Percentiles rank a stretch among this genome's conserved stretches.
These are phyloP conservation scores for Grapholita molesta DNA, from an alignment of 1,140 invertebrate genomes.

Conservation along the genomic window DNA sequence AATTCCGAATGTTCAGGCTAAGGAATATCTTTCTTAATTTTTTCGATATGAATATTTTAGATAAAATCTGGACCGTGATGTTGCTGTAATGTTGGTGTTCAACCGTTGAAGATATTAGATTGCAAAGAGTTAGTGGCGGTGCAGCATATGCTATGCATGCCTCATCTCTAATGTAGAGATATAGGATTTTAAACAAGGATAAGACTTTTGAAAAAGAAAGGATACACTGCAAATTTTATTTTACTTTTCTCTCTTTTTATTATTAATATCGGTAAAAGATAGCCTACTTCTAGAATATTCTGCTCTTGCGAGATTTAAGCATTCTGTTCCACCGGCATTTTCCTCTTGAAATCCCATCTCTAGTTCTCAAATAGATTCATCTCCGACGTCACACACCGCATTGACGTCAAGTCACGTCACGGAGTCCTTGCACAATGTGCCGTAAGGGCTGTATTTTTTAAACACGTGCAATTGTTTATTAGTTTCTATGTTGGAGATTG, in stretches of 20 bases:
- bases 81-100: too few species aligned
- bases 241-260: too few species aligned
- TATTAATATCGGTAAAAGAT: background rate
- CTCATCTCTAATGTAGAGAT: background rate
- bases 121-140: background rate
- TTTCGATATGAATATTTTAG: too few species aligned
- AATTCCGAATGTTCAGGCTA: too few species aligned
- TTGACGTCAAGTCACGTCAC: constrained; percentile 43
- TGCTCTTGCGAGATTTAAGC: background rate
- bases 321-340: background rate
- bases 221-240: too few species aligned
- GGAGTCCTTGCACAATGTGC: constrained; percentile 33
- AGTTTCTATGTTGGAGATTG: background rate
- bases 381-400: constrained; percentile 39
- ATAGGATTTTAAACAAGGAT: background rate
- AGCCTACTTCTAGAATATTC: too few species aligned
- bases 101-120: too few species aligned
- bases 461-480: background rate
- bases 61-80: too few species aligned
- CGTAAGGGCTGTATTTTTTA: constrained; percentile 31
- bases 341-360: background rate
- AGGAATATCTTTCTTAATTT: too few species aligned
- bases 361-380: background rate
- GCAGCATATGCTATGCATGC: background rate
- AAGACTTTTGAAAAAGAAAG: background rate